Percentiles rank a stretch among this genome's conserved stretches.
Evolutionary conservation across 2,113 vertebrate genomes (phyloP).

Genomic region (Brachyistius frenatus): DNA sequence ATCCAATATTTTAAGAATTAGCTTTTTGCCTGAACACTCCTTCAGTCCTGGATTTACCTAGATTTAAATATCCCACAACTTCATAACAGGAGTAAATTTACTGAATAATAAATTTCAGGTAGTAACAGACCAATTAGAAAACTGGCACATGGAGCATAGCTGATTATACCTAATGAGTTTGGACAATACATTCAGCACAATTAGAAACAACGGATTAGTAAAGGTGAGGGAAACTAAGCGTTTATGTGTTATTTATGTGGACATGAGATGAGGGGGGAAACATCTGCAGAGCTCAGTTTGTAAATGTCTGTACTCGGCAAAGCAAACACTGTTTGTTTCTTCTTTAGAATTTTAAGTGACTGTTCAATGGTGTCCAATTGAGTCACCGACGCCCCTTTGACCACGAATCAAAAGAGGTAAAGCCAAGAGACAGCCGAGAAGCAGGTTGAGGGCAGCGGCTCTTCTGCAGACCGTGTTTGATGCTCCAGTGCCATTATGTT

Average conservation of each 20-base stretch:
- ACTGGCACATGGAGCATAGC: no score
- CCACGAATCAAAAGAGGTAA: conserved; percentile 23
- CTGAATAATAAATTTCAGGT: no score
- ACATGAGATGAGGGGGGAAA: no score
- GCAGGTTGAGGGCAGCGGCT: conserved; percentile 24
- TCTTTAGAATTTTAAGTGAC: not conserved
- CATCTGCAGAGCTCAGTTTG: not conserved
- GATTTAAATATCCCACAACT: no score
- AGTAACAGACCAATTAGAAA: no score
- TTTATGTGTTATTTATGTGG: not conserved
- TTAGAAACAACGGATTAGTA: no score
- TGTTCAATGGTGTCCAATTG: not conserved
- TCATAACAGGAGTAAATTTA: no score
- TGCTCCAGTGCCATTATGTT: conserved; percentile 64
- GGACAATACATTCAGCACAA: not conserved
- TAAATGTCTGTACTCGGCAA: not conserved
- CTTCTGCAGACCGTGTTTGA: conserved; percentile 46
- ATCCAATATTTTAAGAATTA: no score
- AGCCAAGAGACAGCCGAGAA: not conserved
- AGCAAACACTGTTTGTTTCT: not conserved
- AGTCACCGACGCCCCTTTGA: conserved; percentile 5
- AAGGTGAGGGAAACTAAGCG: no score
- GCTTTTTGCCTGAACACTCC: no score
- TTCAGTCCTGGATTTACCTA: no score
- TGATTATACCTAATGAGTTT: not conserved